A percentile compares a stretch with the other conserved stretches of the same genome.
Evolutionary conservation across 1,140 invertebrate genomes (phyloP).

Genomic region (Procambarus clarkii): DNA sequence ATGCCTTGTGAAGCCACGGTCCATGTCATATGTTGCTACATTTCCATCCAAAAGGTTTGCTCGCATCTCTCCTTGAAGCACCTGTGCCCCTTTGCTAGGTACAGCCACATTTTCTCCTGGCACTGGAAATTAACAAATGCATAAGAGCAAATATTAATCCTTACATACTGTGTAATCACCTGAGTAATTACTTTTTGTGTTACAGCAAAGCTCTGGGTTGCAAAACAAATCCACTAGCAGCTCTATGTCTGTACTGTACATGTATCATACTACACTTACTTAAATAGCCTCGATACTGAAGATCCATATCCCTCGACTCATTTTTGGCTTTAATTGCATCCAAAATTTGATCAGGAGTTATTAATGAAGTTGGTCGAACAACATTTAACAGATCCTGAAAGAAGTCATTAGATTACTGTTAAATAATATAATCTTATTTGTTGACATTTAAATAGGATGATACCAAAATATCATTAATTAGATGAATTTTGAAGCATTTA

Average conservation of each 20-base stretch:
- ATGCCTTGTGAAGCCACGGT: conserved; percentile 93
- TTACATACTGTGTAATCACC: too few species aligned
- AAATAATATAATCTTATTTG: neutral
- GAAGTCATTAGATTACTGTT: neutral
- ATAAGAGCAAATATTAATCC: too few species aligned
- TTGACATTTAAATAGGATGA: too few species aligned
- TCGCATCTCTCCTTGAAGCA: conserved; percentile 91
- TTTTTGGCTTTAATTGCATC: conserved; percentile 94
- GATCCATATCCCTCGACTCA: conserved; percentile 84
- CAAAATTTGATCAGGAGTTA: conserved; percentile 92
- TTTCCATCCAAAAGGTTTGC: conserved; percentile 92
- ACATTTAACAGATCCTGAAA: conserved; percentile 90
- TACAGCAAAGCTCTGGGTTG: too few species aligned
- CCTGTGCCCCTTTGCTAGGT: conserved; percentile 85
- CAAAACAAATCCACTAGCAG: too few species aligned
- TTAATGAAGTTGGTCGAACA: conserved; percentile 89
- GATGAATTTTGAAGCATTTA: too few species aligned
- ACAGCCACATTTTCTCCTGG: conserved; percentile 94
- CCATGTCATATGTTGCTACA: conserved; percentile 91
- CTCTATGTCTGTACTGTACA: too few species aligned
- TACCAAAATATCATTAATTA: too few species aligned
- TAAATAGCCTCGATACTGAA: conserved; percentile 84
- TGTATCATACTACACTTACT: conserved; percentile 37
- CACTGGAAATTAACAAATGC: conserved; percentile 78
- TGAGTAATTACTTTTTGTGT: too few species aligned